Evolutionary conservation across 1,140 invertebrate genomes (phyloP), one percentile per base, ranked within the genome.

Genomic region (Meloidogyne exigua): DNA sequence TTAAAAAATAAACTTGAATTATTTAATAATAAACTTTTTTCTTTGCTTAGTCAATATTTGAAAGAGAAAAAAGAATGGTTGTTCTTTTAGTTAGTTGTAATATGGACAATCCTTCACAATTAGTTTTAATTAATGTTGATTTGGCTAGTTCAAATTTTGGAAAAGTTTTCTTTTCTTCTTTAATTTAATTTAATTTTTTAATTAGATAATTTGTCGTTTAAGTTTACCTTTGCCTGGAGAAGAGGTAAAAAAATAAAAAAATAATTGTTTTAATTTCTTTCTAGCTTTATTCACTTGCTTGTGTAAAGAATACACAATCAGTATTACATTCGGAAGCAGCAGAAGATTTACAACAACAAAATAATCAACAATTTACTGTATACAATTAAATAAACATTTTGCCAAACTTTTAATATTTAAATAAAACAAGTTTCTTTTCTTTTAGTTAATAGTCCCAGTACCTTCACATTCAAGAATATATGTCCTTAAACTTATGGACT

Each of bases 1-100:
- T n/a, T n/a, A n/a, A n/a, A n/a, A n/a, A n/a, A n/a, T n/a, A n/a
- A n/a, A n/a, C n/a, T n/a, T n/a, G n/a, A n/a, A n/a, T n/a, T n/a
- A n/a, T n/a, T n/a, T n/a, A n/a, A n/a, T n/a, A n/a, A n/a, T n/a
- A n/a, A n/a, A n/a, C n/a, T n/a, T n/a, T n/a, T n/a, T n/a, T n/a
- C n/a, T n/a, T n/a, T n/a, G n/a, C 7, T 32, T 32, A 81, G 80
- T 84, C 80, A 11, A 42, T 70, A n/a, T 82, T 81, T 68, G 81
- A 82, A 25, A 68, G 82, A 2, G 81, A 82, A 42, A 78, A 75
- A 64, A 32, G 78, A 28, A 76, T 84, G 77, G n/a, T 82, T 13
- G 81, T 82, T 25, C 18, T 73, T 42, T 71, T 57, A 26, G 28
- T 78, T 3, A 76, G 62, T 67, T 26, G 18, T n/a, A 44, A 69